These are phyloP conservation scores for Grallaria varia DNA, from an alignment of 2,113 vertebrate species.

Conservation along the genomic window DNA sequence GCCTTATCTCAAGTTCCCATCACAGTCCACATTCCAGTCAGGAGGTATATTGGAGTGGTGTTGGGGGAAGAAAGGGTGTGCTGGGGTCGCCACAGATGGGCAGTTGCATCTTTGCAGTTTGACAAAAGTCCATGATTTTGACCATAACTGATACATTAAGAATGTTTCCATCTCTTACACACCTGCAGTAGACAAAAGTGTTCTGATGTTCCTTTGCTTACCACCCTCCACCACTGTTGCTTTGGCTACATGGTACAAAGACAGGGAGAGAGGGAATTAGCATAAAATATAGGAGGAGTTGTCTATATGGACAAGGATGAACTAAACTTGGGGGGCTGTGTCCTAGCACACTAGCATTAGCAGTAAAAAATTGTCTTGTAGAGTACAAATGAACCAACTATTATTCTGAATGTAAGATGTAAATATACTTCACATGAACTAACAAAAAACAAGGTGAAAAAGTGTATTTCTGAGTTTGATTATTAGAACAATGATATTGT, in stretches of 20 bases:
- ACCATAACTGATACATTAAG: too few relatives aligned
- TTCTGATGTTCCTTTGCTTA: neutral
- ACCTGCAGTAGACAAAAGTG: neutral
- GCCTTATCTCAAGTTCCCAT: too few relatives aligned
- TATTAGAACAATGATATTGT: neutral
- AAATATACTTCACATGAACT: neutral
- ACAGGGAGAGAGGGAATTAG: neutral
- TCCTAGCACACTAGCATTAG: neutral
- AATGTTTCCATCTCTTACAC: too few relatives aligned
- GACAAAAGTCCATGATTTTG: too few relatives aligned
- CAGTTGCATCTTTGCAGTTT: too few relatives aligned
- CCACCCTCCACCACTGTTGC: rapidly evolving
- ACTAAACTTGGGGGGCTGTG: neutral
- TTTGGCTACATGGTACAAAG: neutral
- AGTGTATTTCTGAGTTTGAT: neutral
- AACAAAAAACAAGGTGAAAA: neutral
- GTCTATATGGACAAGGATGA: neutral
- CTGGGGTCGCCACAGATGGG: too few relatives aligned
- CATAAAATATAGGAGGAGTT: neutral
- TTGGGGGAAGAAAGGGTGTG: too few relatives aligned
- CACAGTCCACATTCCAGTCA: too few relatives aligned
- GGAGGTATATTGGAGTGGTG: too few relatives aligned
- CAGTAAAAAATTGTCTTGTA: neutral
- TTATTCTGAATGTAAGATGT: neutral
- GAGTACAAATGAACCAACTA: neutral